phyloP scores from a whole-genome alignment of 1,140 invertebrate species.

The Palaemon carinicauda region DNA sequence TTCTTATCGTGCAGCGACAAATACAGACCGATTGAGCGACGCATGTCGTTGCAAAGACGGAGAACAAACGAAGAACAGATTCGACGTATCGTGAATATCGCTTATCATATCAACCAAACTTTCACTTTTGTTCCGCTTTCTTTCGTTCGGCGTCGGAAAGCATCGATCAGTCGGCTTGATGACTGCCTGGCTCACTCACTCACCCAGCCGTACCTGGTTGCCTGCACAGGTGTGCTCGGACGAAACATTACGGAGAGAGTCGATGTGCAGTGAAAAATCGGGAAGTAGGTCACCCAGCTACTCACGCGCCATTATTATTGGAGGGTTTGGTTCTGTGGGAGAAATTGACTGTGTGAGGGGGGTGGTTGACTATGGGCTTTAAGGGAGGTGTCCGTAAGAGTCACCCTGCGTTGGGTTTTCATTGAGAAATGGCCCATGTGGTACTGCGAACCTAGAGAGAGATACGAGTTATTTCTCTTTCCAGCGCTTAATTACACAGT shows the following conservation, averaged over 20 bases:
- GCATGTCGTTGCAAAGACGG: neutral
- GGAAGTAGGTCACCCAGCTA: conserved; percentile 21
- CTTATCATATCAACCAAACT: conserved; percentile 43
- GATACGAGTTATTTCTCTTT: neutral
- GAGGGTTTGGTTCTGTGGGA: conserved; percentile 4
- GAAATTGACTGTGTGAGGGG: neutral
- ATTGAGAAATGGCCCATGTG: too few relatives aligned
- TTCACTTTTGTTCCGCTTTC: conserved; percentile 21
- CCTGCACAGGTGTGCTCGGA: neutral
- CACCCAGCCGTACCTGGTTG: neutral
- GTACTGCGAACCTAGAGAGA: too few relatives aligned
- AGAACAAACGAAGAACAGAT: conserved; percentile 21
- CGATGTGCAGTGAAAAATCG: neutral
- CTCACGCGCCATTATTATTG: conserved; percentile 22
- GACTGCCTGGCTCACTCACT: neutral
- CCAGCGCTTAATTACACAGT: neutral
- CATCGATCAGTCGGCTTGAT: neutral
- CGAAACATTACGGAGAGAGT: neutral
- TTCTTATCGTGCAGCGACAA: neutral
- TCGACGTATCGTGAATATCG: conserved; percentile 6
- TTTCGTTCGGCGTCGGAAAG: neutral
- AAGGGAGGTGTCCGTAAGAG: too few relatives aligned
- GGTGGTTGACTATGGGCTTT: neutral
- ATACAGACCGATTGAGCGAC: too few relatives aligned
- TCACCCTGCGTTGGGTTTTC: too few relatives aligned